Conservation (phyloP, 2,797 vertebrate genomes). For the Siniperca undulata region DNA sequence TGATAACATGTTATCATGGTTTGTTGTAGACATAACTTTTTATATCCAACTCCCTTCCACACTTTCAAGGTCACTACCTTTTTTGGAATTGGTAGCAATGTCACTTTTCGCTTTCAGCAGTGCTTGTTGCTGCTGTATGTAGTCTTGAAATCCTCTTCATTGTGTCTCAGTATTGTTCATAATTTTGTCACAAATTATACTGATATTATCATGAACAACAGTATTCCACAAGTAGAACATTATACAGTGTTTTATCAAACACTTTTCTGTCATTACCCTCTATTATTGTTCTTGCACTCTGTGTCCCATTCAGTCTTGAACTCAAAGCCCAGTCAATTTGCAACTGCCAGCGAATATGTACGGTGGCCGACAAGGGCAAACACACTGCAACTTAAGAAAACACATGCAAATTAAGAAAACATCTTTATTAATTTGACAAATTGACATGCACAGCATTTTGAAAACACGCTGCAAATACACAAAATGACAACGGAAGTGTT, state of each 20-base stretch:
- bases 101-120: neutral
- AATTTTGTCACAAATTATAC: neutral
- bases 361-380: no score
- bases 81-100: neutral
- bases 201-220: no score
- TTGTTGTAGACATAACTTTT: neutral
- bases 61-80: neutral
- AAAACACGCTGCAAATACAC: no score
- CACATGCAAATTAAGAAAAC: no score
- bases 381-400: no score
- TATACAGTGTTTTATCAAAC: neutral
- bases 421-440: no score
- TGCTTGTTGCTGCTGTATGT: neutral
- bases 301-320: neutral
- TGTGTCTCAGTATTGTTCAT: neutral
- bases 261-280: neutral
- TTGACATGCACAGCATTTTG: no score
- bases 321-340: neutral
- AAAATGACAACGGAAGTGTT: no score
- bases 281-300: constrained; percentile 1
- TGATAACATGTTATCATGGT: neutral
- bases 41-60: neutral
- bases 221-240: neutral
- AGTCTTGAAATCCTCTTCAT: neutral
- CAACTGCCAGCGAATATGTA: neutral